Conservation (phyloP, 2,797 vertebrate genomes). For the Poeciliopsis infans region DNA sequence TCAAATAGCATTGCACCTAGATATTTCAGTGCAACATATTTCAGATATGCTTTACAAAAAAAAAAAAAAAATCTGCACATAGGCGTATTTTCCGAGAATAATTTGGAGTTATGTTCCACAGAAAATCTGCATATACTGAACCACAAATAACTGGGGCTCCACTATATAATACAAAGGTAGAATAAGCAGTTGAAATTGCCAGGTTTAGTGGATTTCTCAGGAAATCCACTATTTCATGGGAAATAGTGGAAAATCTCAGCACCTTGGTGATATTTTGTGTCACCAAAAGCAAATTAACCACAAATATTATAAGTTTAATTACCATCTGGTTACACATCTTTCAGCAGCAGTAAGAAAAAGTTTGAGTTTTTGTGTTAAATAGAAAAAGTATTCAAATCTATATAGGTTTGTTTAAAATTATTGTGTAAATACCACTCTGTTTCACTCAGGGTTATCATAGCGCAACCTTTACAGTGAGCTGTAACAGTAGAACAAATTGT, state of each 20-base stretch:
- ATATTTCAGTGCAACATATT: neutral
- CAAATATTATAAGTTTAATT: neutral
- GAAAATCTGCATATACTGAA: neutral
- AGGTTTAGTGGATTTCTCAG: neutral
- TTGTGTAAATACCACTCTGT: neutral
- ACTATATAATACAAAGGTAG: neutral
- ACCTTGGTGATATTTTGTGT: neutral
- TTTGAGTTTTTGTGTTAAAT: neutral
- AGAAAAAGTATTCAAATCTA: neutral
- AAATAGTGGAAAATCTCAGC: too few species aligned
- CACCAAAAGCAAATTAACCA: neutral
- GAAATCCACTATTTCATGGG: too few species aligned
- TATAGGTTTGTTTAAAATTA: neutral
- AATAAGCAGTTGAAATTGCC: neutral
- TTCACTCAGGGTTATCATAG: neutral
- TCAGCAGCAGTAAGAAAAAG: neutral
- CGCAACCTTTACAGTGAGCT: neutral
- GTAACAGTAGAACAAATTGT: neutral
- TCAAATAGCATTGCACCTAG: neutral
- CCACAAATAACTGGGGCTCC: neutral
- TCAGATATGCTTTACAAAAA: neutral
- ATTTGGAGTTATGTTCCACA: neutral
- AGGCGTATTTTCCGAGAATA: neutral
- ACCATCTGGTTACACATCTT: neutral
- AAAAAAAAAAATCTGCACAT: neutral